These are phyloP conservation scores for Timema cristinae DNA, from an alignment of 2,888 invertebrate genomes.

Conservation along the genomic window DNA sequence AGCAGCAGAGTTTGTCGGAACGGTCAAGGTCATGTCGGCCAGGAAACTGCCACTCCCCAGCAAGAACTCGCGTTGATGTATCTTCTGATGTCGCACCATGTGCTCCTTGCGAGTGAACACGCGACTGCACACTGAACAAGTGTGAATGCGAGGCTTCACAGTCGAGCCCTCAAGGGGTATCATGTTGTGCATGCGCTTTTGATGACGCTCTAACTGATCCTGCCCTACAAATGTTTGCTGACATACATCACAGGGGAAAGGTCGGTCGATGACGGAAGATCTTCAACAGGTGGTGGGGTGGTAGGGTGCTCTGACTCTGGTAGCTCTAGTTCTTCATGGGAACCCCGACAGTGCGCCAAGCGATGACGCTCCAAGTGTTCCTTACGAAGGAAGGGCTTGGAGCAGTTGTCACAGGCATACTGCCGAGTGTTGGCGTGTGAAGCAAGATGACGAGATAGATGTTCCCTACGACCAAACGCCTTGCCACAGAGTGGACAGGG, in stretches of 20 bases:
- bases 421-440: slow-evolving; percentile 36
- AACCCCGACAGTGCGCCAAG: slow-evolving; percentile 35
- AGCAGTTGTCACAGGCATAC: slow-evolving; percentile 36
- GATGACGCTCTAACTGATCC: slow-evolving; percentile 36
- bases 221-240: slow-evolving; percentile 33
- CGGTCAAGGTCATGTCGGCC: background rate
- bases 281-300: slow-evolving; percentile 4
- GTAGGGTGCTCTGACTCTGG: background rate
- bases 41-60: slow-evolving; percentile 2
- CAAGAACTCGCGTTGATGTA: slow-evolving; percentile 26
- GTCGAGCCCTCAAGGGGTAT: slow-evolving; percentile 19
- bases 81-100: slow-evolving; percentile 32
- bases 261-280: slow-evolving; percentile 14
- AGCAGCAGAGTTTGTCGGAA: background rate
- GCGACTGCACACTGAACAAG: slow-evolving; percentile 33
- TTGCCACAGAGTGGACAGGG: slow-evolving; percentile 37
- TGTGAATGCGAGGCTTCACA: slow-evolving; percentile 22
- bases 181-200: slow-evolving; percentile 27
- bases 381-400: slow-evolving; percentile 35
- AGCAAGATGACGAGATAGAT: slow-evolving; percentile 36
- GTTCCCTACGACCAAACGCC: slow-evolving; percentile 38
- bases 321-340: background rate
- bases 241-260: slow-evolving; percentile 27
- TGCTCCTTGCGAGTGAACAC: slow-evolving; percentile 38
- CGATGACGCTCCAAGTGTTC: slow-evolving; percentile 37